A percentile compares a stretch with the other conserved stretches of the same genome.
Conservation (phyloP, 2,888 invertebrate genomes). For the Acleris emargana region DNA sequence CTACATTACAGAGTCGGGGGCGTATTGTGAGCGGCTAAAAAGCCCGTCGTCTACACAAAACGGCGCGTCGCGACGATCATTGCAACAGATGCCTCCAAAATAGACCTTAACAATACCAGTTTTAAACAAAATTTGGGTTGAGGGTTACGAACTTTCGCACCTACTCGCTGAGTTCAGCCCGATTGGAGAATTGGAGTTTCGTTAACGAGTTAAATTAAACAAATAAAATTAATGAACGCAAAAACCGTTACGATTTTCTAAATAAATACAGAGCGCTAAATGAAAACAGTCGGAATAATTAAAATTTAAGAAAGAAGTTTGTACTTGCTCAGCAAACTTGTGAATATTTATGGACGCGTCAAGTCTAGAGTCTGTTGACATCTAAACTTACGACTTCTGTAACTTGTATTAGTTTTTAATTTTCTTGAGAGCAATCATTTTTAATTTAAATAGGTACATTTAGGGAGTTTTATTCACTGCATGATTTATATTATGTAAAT, state of each 20-base stretch:
- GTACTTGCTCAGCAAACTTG: conserved; percentile 14
- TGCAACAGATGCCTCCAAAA: conserved; percentile 53
- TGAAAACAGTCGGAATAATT: conserved; percentile 50
- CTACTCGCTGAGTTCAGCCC: conserved; percentile 41
- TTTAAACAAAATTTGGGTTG: conserved; percentile 42
- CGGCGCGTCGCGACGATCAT: conserved; percentile 52
- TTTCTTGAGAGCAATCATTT: conserved; percentile 1
- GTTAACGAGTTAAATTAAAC: conserved; percentile 71
- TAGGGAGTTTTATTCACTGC: too few species aligned
- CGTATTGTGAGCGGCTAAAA: conserved; percentile 73
- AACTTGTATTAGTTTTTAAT: conserved; percentile 3
- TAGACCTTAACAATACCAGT: conserved; percentile 51
- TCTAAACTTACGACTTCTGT: conserved; percentile 9
- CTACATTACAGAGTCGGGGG: conserved; percentile 67
- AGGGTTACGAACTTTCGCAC: conserved; percentile 36
- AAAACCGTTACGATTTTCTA: conserved; percentile 62
- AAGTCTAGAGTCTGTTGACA: conserved; percentile 33
- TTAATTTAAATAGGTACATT: not conserved
- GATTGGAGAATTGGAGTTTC: conserved; percentile 64
- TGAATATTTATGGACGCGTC: conserved; percentile 38
- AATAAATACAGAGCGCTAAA: conserved; percentile 55
- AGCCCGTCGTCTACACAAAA: conserved; percentile 66
- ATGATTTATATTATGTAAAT: not conserved
- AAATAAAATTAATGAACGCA: conserved; percentile 70
- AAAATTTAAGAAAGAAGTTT: conserved; percentile 35